These are phyloP conservation scores for Triplophysa dalaica DNA, from an alignment of 2,113 vertebrate genomes.

Conservation along the genomic window DNA sequence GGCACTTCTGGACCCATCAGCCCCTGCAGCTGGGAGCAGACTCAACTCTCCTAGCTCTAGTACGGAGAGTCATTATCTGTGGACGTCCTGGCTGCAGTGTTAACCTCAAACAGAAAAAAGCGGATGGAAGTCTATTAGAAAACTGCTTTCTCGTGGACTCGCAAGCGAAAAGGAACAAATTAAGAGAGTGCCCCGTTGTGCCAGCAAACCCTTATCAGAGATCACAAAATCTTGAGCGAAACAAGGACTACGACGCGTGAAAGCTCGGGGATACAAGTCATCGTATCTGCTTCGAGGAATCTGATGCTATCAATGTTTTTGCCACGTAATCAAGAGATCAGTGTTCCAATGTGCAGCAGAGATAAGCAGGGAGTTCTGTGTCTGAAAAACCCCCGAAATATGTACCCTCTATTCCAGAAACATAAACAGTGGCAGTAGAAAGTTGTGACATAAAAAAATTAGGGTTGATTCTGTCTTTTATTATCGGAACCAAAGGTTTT, in stretches of 20 bases:
- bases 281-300: slow-evolving; percentile 60
- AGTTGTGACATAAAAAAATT: too few relatives aligned
- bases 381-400: slow-evolving; percentile 21
- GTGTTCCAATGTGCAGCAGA: slow-evolving; percentile 73
- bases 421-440: slow-evolving; percentile 56
- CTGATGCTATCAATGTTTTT: slow-evolving; percentile 70
- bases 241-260: slow-evolving; percentile 55
- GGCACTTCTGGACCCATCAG: slow-evolving; percentile 40
- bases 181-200: slow-evolving; percentile 53
- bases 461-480: too few relatives aligned
- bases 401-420: slow-evolving; percentile 63
- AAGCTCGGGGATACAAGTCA: slow-evolving; percentile 61
- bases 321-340: slow-evolving; percentile 72
- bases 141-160: slow-evolving; percentile 37
- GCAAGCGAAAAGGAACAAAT: slow-evolving; percentile 41
- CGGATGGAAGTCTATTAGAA: slow-evolving; percentile 10
- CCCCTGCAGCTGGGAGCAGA: slow-evolving; percentile 25
- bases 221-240: slow-evolving; percentile 67
- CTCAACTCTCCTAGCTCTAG: slow-evolving; percentile 29
- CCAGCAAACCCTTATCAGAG: slow-evolving; percentile 57
- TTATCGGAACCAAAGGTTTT: too few relatives aligned
- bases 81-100: slow-evolving; percentile 3
- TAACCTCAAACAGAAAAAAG: slow-evolving; percentile 19
- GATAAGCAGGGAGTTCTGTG: slow-evolving; percentile 65
- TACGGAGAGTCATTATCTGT: slow-evolving; percentile 41